Evolutionary conservation across 1,140 invertebrate species (phyloP).

Genomic region (Leucophenga varia): DNA sequence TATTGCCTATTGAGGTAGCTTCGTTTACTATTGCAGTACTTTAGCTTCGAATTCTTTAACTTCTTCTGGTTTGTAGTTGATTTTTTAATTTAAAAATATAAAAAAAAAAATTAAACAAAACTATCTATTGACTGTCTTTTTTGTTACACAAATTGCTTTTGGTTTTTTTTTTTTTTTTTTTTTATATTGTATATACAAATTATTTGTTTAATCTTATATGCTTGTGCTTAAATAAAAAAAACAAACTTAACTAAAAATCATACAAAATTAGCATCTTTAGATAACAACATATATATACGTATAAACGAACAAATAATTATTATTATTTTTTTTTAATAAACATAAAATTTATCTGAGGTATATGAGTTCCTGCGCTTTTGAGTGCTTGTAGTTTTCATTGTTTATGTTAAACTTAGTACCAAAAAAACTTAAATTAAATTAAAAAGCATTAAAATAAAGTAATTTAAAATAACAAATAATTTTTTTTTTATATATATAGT

Average conservation of each 20-base stretch:
- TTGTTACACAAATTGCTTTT: conserved; percentile 1
- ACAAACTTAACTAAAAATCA: no score
- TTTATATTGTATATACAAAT: no score
- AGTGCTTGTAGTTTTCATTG: not conserved
- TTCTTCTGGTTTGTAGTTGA: not conserved
- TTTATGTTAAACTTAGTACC: conserved; percentile 7
- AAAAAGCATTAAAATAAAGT: conserved; percentile 1
- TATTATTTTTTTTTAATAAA: conserved; percentile 21
- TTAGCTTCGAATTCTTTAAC: conserved; percentile 1
- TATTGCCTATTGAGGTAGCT: conserved; percentile 56
- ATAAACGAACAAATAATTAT: conserved; percentile 19
- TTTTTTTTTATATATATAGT: no score
- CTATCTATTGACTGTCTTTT: conserved; percentile 1
- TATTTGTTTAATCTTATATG: no score
- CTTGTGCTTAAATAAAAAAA: no score
- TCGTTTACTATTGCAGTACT: conserved; percentile 54
- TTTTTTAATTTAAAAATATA: conserved; percentile 5
- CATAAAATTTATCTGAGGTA: conserved; percentile 42
- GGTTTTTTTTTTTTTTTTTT: no score
- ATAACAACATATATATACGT: not conserved
- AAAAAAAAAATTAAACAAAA: conserved; percentile 3
- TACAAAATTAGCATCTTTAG: no score
- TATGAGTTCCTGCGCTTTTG: conserved; percentile 52
- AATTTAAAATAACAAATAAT: not conserved
- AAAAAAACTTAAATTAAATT: conserved; percentile 23